Conservation (phyloP, 2,888 invertebrate genomes). For the Conops quadrifasciatus region DNA sequence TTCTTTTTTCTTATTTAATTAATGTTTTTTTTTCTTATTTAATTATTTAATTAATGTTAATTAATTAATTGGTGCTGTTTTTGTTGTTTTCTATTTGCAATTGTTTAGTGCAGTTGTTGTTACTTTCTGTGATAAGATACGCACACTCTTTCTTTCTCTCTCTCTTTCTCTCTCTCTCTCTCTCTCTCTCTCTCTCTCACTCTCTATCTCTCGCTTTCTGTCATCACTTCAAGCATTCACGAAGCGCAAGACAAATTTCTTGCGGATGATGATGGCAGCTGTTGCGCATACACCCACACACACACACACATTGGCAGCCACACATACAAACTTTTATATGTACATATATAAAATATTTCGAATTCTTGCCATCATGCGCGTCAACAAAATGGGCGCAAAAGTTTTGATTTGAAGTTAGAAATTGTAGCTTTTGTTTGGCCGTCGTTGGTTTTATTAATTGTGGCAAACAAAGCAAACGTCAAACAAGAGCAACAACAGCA, state of each 20-base stretch:
- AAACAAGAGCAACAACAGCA: not conserved
- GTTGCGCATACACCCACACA: not conserved
- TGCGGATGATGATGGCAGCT: too few species aligned
- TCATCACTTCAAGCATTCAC: not conserved
- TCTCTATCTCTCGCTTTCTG: not conserved
- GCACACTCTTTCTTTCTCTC: too few species aligned
- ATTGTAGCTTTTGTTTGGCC: constrained; percentile 17
- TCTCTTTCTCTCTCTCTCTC: not conserved
- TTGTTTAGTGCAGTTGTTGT: too few species aligned
- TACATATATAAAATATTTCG: not conserved
- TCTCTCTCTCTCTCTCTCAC: not conserved
- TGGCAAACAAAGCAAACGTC: not conserved
- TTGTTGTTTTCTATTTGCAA: not conserved
- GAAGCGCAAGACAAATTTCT: too few species aligned
- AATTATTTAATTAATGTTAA: too few species aligned
- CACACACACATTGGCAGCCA: not conserved
- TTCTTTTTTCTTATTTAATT: not conserved
- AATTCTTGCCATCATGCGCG: not conserved
- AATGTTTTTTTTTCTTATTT: constrained; percentile 3
- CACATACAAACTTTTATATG: not conserved
- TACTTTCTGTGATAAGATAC: too few species aligned
- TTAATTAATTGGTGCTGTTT: not conserved
- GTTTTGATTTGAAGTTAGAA: constrained; percentile 8
- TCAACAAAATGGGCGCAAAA: not conserved
- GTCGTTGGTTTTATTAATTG: constrained; percentile 32